Conservation (phyloP, 2,113 vertebrate species). For the Todiramphus saurophagus region DNA sequence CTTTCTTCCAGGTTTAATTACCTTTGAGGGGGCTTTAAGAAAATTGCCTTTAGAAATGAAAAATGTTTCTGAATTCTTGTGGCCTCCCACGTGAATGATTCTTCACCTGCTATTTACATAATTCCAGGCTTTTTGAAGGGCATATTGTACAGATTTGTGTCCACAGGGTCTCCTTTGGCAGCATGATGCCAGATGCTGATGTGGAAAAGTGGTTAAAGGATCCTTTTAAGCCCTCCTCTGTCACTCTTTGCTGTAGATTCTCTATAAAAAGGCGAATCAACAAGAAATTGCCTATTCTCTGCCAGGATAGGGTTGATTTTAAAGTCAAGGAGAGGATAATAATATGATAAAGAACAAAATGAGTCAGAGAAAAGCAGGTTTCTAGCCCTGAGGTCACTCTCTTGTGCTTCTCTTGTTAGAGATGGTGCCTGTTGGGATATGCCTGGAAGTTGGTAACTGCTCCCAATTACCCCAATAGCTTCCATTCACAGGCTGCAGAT, state of each 20-base stretch:
- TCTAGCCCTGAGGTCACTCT: background rate
- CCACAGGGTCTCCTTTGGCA: background rate
- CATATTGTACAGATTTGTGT: background rate
- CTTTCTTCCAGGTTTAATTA: background rate
- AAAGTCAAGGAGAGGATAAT: background rate
- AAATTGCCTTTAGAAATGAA: background rate
- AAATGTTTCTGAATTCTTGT: background rate
- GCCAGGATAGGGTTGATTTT: background rate
- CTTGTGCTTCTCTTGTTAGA: background rate
- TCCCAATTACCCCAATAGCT: background rate
- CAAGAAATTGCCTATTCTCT: background rate
- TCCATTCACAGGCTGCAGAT: background rate
- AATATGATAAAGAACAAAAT: background rate
- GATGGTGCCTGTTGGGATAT: rapidly evolving
- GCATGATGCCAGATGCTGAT: background rate
- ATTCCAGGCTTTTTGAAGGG: background rate
- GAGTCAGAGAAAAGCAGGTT: background rate
- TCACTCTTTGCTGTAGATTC: background rate
- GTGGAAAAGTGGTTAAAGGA: background rate
- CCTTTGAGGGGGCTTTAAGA: background rate
- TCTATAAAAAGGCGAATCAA: background rate
- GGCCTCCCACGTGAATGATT: background rate
- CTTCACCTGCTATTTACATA: background rate
- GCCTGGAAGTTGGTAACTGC: background rate
- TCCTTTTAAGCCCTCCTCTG: background rate